Conservation (phyloP, 35 echinoderm and acorn worm species). For the Stichopus chloronotus region DNA sequence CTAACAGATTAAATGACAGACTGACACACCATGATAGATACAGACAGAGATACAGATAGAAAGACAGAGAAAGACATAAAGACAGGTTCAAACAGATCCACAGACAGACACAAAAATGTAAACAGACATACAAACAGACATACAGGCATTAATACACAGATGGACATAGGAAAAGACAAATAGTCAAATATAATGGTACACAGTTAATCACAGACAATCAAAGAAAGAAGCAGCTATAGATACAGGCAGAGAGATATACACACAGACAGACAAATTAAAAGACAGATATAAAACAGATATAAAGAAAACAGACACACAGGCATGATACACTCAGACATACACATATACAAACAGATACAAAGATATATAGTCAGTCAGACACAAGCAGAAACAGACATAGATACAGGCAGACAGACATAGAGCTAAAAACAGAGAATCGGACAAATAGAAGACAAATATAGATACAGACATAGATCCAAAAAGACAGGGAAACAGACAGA, state of each 20-base stretch:
- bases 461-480: no score
- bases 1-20: no score
- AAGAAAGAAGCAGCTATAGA: not conserved
- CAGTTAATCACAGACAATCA: not conserved
- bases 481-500: no score
- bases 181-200: not conserved
- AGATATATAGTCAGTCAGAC: not conserved
- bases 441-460: not conserved
- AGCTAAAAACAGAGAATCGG: not conserved
- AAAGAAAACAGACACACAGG: not conserved
- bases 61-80: not conserved
- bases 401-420: not conserved
- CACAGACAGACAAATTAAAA: not conserved
- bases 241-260: not conserved
- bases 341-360: not conserved
- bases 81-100: not conserved
- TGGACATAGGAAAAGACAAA: not conserved
- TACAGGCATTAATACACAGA: not conserved
- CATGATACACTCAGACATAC: constrained; percentile 6
- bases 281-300: not conserved
- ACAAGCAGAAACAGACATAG: not conserved
- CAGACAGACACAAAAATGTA: not conserved
- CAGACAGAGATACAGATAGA: no score
- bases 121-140: not conserved
- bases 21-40: no score